These are phyloP conservation scores for Aythya fuligula DNA, from an alignment of 2,797 vertebrate species.

Conservation along the genomic window DNA sequence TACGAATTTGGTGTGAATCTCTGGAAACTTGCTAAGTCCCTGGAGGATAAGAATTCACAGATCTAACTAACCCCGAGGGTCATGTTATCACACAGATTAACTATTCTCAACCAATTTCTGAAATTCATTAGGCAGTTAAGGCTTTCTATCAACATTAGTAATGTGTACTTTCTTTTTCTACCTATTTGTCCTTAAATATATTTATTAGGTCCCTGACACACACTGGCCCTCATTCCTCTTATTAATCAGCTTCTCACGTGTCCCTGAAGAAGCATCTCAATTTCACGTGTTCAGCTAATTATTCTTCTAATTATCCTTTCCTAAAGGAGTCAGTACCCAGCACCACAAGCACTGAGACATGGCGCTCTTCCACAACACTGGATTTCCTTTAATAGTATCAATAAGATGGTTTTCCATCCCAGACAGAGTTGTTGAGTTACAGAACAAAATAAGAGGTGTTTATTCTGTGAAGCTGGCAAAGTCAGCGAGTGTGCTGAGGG, in stretches of 20 bases:
- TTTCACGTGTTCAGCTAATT: constrained; percentile 55
- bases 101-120: constrained; percentile 65
- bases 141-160: constrained; percentile 69
- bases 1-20: constrained; percentile 36
- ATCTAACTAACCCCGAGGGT: constrained; percentile 70
- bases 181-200: constrained; percentile 56
- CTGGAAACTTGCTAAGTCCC: constrained; percentile 49
- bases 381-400: not conserved
- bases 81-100: constrained; percentile 69
- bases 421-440: not conserved
- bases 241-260: constrained; percentile 23
- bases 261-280: constrained; percentile 30
- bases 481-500: not conserved
- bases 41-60: constrained; percentile 53
- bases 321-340: not conserved
- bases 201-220: constrained; percentile 54
- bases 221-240: not conserved
- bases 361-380: not conserved
- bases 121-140: constrained; percentile 69
- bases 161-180: constrained; percentile 64
- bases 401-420: not conserved
- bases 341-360: not conserved
- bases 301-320: constrained; percentile 14
- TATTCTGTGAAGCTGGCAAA: not conserved
- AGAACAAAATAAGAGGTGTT: not conserved